These are phyloP conservation scores for Staurois parvus DNA, from an alignment of 2,797 vertebrate species.

Conservation along the genomic window DNA sequence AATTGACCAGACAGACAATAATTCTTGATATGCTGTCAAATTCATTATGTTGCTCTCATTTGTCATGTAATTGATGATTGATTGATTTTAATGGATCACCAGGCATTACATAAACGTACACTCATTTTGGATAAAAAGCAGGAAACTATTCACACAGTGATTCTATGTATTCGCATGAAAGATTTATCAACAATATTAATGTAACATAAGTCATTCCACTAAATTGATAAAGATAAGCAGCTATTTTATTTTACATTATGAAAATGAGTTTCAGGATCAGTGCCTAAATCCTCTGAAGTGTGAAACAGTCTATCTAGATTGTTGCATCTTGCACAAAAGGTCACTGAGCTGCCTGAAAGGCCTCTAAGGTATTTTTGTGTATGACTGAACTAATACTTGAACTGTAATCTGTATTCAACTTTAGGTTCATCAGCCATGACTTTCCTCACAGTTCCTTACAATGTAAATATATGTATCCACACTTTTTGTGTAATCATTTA, in stretches of 20 bases:
- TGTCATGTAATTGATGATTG: neutral
- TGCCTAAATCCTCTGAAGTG: slow-evolving; percentile 43
- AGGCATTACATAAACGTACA: slow-evolving; percentile 20
- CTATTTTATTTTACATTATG: slow-evolving; percentile 34
- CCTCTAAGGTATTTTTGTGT: slow-evolving; percentile 54
- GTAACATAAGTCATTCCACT: slow-evolving; percentile 39
- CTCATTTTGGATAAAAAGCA: slow-evolving; percentile 2
- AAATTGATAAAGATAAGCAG: slow-evolving; percentile 25
- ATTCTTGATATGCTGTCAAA: slow-evolving; percentile 10
- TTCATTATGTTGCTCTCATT: slow-evolving; percentile 9
- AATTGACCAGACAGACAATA: neutral
- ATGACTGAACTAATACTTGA: slow-evolving; percentile 41
- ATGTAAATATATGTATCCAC: neutral
- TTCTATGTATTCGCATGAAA: slow-evolving; percentile 16
- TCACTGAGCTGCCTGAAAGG: slow-evolving; percentile 49
- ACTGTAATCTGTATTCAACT: slow-evolving; percentile 19
- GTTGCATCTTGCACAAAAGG: slow-evolving; percentile 53
- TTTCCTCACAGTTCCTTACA: slow-evolving; percentile 11
- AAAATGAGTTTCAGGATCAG: slow-evolving; percentile 51
- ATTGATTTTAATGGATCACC: slow-evolving; percentile 27
- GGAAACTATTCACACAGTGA: neutral
- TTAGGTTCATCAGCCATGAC: neutral
- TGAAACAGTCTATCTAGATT: slow-evolving; percentile 52
- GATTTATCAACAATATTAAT: slow-evolving; percentile 51
- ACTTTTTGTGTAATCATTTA: too few species aligned